Conservation (phyloP, 2,113 vertebrate genomes). For the Felis catus region F.catus_Fca126_mat1.0 CM031412.1:110260001-110260500, state of each 20-base stretch:
- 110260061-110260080: neutral
- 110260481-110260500: neutral
- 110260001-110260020: neutral
- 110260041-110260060: neutral
- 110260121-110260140: neutral
- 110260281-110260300: too few relatives aligned
- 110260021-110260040: neutral
- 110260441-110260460: too few relatives aligned
- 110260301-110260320: too few relatives aligned
- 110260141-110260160: neutral
- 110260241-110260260: too few relatives aligned
- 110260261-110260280: too few relatives aligned
- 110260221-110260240: neutral
- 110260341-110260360: too few relatives aligned
- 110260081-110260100: neutral
- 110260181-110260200: neutral
- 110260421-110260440: too few relatives aligned
- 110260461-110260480: too few relatives aligned
- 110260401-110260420: too few relatives aligned
- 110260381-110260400: too few relatives aligned
- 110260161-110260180: neutral
- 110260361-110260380: too few relatives aligned
- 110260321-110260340: too few relatives aligned
- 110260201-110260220: neutral
- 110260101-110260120: neutral